Evolutionary conservation across 2,888 invertebrate species (phyloP), one percentile per base, ranked within the genome.

Genomic region (Clistopyga incitator): DNA sequence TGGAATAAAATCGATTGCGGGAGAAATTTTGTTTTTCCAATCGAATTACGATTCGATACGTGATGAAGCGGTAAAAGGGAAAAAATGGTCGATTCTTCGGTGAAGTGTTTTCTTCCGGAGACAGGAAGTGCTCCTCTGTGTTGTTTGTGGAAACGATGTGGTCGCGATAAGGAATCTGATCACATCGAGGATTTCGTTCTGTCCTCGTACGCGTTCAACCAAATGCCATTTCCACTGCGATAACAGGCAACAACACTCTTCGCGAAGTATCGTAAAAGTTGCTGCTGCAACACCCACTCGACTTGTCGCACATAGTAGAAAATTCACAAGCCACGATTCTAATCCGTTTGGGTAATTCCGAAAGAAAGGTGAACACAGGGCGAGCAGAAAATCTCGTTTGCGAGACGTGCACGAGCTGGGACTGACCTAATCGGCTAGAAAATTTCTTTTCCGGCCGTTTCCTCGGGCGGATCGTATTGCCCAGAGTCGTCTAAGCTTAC

Each of bases 341-440:
- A 75, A 70, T 80, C 61, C 61, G 50, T 68, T 29, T 15, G 61
- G 61, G 54, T 54, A 67, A 70, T 65, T 74, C 45, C 25, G 20
- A 56, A 75, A 68, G 75, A 75, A 75, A 81, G 68, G 45, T 42
- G 68, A 64, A 50, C 42, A 61, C 45, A 61, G 59, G 74, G 61
- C 56, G 50, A 52, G 54, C 42, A 47, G 59, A 75, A 47, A 86
- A 87, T 86, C 84, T 86, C 85, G 86, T 89, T 89, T 86, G 83
- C 88, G 83, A 84, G 81, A 79, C 52, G 50, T 59, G 50, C 34
- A 23, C 13, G 20, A 11, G 11, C 56, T 20, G n/a, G 38, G 64
- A 50, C 67, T 83, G 77, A 85, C 86, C 86, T 88, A 88, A 89
- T 88, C 88, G 86, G 76, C 78, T 83, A 82, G 82, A 85, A 89